Evolutionary conservation across 2,797 vertebrate species (phyloP), one percentile per base, ranked within the genome.

Genomic region (Onychomys torridus): DNA sequence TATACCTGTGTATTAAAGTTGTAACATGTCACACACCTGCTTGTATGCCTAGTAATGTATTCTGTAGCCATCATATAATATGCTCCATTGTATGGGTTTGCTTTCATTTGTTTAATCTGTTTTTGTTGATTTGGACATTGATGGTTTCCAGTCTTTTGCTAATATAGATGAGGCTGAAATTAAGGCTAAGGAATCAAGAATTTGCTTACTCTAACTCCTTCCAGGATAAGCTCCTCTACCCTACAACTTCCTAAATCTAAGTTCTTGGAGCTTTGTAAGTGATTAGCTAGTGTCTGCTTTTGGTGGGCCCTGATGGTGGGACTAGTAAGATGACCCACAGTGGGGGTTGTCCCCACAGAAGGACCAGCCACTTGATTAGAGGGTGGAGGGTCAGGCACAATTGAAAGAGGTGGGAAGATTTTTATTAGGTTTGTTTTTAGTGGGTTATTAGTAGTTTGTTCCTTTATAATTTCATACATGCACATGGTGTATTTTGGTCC

Each of bases 121-220:
- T 37, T n/a, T 85, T 65, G 79, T 11, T 79, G 91, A 61, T n/a
- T 92, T 67, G 37, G 43, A 89, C n/a, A 25, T 52, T 76, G 32
- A 67, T 92, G 34, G 12, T 81, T 96, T 96, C 88, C 11, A 77
- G 77, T 52, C 27, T 90, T 93, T 90, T 76, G 12, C 59, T 88
- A 46, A 61, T 37, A 63, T 34, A 57, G 57, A 65, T 23, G 63
- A 73, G 32, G 49, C 46, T 91, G 27, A 90, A 67, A 46, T 76
- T 83, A 88, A 65, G 46, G 55, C 67, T 67, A 9, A 21, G 25
- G 59, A 81, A 21, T 55, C n/a, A 57, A 94, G 73, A 69, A 32
- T 83, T 43, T 91, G 14, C 73, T 69, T 89, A 40, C 23, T 40
- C 13, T 40, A 77, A 55, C 52, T 77, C 10, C 79, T 97, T 49